Conservation (phyloP, 2,888 invertebrate species). For the Bhutanitis thaidina region DNA sequence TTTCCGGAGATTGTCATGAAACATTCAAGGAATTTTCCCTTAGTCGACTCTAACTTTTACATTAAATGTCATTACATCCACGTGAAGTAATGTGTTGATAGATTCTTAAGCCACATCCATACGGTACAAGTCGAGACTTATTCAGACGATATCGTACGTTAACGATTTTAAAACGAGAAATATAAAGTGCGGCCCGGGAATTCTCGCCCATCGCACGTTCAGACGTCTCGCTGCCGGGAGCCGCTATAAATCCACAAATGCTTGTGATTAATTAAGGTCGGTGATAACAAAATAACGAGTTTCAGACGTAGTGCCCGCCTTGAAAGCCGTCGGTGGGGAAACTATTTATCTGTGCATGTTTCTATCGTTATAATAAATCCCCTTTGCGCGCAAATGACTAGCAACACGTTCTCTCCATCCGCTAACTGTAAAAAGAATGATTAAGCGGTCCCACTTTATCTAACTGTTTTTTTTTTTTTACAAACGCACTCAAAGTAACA, state of each 20-base stretch:
- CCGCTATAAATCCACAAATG: constrained; percentile 31
- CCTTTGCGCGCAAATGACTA: constrained; percentile 10
- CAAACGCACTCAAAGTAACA: neutral
- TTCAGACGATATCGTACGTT: neutral
- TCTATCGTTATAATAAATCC: constrained; percentile 9
- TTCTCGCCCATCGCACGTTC: constrained; percentile 20
- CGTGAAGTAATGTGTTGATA: too few relatives aligned
- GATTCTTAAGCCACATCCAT: too few relatives aligned
- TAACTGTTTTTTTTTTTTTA: neutral
- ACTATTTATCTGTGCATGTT: constrained; percentile 12
- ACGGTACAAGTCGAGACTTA: neutral
- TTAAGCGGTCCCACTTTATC: neutral
- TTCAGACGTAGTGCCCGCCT: constrained; percentile 11
- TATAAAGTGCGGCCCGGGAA: constrained; percentile 28
- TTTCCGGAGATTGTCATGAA: too few relatives aligned
- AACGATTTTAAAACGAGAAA: constrained; percentile 28
- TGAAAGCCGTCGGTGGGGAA: constrained; percentile 14
- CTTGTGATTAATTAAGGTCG: constrained; percentile 23
- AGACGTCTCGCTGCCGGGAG: constrained; percentile 21
- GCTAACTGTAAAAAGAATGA: constrained; percentile 9
- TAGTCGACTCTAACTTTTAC: too few relatives aligned
- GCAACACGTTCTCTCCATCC: constrained; percentile 4
- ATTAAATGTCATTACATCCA: too few relatives aligned
- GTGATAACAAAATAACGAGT: constrained; percentile 19
- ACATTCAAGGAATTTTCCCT: too few relatives aligned